Evolutionary conservation across 2,888 invertebrate genomes (phyloP).

Genomic region (Pimpla rufipes): DNA sequence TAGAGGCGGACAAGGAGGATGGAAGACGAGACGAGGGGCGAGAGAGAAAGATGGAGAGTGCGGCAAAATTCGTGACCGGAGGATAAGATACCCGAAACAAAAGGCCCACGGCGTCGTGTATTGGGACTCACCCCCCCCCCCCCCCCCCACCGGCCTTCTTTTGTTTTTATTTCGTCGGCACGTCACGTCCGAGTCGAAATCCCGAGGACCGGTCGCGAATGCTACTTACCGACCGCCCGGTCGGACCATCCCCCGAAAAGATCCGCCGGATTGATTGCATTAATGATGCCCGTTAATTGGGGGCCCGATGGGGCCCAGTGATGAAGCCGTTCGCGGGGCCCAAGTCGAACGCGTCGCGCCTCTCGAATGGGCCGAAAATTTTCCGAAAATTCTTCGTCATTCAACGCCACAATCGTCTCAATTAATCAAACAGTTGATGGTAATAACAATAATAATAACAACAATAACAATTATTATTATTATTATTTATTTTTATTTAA

Average conservation of each 20-base stretch:
- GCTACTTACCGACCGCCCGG: slow-evolving; percentile 50
- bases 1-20: slow-evolving; percentile 83
- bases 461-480: slow-evolving; percentile 6
- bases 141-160: slow-evolving; percentile 5
- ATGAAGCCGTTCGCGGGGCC: slow-evolving; percentile 71
- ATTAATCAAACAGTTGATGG: neutral
- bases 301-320: slow-evolving; percentile 59
- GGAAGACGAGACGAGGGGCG: slow-evolving; percentile 69
- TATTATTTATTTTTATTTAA: neutral
- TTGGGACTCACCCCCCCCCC: slow-evolving; percentile 51
- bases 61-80: slow-evolving; percentile 43
- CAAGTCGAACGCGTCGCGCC: neutral
- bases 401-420: neutral
- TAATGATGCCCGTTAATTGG: slow-evolving; percentile 81
- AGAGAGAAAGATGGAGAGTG: slow-evolving; percentile 36
- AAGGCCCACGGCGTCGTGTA: slow-evolving; percentile 53
- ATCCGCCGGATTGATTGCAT: slow-evolving; percentile 78
- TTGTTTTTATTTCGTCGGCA: slow-evolving; percentile 54
- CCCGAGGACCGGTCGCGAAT: slow-evolving; percentile 68
- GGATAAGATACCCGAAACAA: slow-evolving; percentile 62
- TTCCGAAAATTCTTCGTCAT: neutral
- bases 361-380: neutral
- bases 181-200: slow-evolving; percentile 68
- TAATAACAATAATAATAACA: neutral
- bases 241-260: slow-evolving; percentile 60